A percentile compares a stretch with the other conserved stretches of the same genome.
These are phyloP conservation scores for Anseranas semipalmata DNA, from an alignment of 2,113 vertebrate species.

Conservation along the genomic window DNA sequence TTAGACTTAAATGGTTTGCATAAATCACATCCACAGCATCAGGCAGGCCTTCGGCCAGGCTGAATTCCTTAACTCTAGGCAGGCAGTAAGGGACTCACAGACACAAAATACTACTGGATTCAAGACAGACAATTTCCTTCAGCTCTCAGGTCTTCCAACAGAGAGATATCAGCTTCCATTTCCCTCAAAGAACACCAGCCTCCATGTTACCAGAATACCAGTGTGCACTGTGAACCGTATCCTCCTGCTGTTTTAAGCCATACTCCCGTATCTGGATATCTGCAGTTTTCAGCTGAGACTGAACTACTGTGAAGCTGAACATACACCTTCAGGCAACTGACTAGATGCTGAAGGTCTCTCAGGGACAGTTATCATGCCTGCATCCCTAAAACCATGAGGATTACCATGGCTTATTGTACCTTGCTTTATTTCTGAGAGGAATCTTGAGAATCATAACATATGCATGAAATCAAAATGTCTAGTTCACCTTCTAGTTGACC, in stretches of 20 bases:
- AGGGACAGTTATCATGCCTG: background rate
- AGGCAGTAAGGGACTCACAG: background rate
- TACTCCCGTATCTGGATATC: background rate
- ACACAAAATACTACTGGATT: background rate
- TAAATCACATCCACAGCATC: background rate
- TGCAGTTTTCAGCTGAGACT: background rate
- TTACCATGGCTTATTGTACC: background rate
- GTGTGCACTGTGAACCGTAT: background rate
- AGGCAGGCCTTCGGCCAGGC: background rate
- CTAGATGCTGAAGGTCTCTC: background rate
- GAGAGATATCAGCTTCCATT: background rate
- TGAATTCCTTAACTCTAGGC: background rate
- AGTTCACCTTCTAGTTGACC: background rate
- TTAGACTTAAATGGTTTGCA: background rate
- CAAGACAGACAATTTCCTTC: background rate
- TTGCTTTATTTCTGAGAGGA: background rate
- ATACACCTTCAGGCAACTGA: background rate
- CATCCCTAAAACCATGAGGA: background rate
- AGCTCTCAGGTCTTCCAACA: background rate
- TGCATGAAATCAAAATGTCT: background rate
- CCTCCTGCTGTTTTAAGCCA: background rate
- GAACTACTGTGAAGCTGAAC: background rate
- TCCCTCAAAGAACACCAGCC: background rate
- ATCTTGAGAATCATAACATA: background rate
- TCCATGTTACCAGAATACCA: background rate